Evolutionary conservation across 2,888 invertebrate genomes (phyloP), one percentile per base, ranked within the genome.

Genomic region (Hipparchia semele): DNA sequence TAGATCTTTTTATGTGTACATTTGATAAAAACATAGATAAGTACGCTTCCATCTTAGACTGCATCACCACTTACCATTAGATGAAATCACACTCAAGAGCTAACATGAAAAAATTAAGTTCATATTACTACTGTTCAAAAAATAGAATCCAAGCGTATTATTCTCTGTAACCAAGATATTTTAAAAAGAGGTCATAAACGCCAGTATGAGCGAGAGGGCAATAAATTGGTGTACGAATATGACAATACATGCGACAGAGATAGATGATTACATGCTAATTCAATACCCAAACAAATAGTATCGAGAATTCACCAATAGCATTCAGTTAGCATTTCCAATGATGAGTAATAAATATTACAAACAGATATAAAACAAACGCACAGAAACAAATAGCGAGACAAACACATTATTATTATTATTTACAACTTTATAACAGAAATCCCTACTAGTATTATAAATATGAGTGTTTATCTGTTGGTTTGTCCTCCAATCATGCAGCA

Each of bases 201-300:
- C 13, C 46, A 7, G 62, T 23, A 13, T 4, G 9, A 49, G 49
- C n/a, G n/a, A 49, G 62, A 62, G 8, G 13, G 7, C 9, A n/a
- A 45, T 45, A 61, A 13, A 58, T 12, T n/a, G 7, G 6, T 61
- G 23, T 23, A 23, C 1, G 23, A 23, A 23, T 23, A 23, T 23
- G 23, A 1, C 23, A 23, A 12, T 45, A 6, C 39, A 12, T 61
- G 12, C 12, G 12, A 61, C 49, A 61, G 39, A 5, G 60, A 60
- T 61, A 61, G 61, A 12, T 39, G n/a, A 46, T 61, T 13, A 61
- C 62, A 62, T 62, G 61, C 45, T 46, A 39, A 23, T 45, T 45
- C 2, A 45, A 45, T 3, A 9, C 39, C 5, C 9, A 39, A 68
- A 56, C 33, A 54, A 46, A 49, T 62, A 49, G 49, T 49, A 51